Evolutionary conservation across 1,140 invertebrate species (phyloP), one percentile per base, ranked within the genome.

Genomic region (Drosophila lini): DNA sequence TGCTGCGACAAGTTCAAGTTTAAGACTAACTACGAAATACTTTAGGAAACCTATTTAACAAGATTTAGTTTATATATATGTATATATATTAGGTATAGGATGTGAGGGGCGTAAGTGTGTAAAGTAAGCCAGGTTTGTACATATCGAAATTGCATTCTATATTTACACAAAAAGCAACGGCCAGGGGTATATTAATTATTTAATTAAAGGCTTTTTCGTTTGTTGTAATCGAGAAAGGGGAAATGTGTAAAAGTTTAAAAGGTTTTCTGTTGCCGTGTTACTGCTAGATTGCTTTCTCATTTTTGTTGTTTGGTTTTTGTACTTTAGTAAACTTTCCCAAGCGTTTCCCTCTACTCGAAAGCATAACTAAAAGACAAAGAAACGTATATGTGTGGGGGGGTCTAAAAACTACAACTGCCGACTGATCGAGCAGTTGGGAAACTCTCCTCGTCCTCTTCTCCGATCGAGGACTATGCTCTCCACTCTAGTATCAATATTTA

Each of bases 31-130:
- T 86, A 86, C 80, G 81, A 88, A 85, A 80, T 86, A 86, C 83
- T 69, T 73, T 79, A 82, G 81, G 82, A 86, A 86, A 86, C 83
- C 82, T 86, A 86, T 80, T 86, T 86, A 86, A 86, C 80, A 83
- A 86, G 75, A 86, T 64, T 67, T 62, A 68, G 56, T 83, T 75
- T 78, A 58, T 78, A 31, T 78, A 13, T 36, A 71, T 71, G 41
- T 68, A 61, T 19, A 19, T 32, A 1, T 22, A 32, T 32, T 50
- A 31, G 48, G 62, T 22, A 36, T 53, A 53, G 48, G 76, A 73
- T 73, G 45, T 81, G 59, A 40, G 52, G 36, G 62, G 59, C 36
- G 42, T 69, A 19, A 19, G 53, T 70, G 58, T 77, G 57, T 80
- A 77, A 63, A 74, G 64, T 83, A 67, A 75, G 70, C 80, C 53